Evolutionary conservation across 1,140 invertebrate genomes (phyloP), one percentile per base, ranked within the genome.

Genomic region (Daktulosphaira vitifoliae): DNA sequence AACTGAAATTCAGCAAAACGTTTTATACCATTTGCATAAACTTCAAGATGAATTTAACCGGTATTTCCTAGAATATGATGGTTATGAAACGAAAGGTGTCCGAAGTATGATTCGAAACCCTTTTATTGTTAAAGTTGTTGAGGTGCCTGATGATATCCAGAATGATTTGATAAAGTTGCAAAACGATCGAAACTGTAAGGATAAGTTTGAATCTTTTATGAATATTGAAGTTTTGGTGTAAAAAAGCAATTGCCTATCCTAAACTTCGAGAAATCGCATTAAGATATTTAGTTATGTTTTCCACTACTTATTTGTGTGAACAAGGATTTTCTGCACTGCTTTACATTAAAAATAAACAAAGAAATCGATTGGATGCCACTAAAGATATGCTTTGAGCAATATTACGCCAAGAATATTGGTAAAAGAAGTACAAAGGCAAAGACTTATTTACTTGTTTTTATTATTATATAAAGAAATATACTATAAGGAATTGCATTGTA

Each of bases 151-250:
- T 56, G 29, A 56, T 56, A 56, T 22, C 53, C 29, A 56, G 6
- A 16, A 26, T 33, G 53, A 54, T 39, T 39, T 54, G 22, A 54
- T 56, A 37, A 16, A 56, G 29, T 42, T 56, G 37, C 29, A 56
- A 56, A 56, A 38, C 6, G 53, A 38, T 56, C 33, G 33, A 22
- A 25, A 39, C 52, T 39, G 18, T 42, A 56, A 42, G 39, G 53
- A 39, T 42, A 56, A 25, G 22, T 56, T 56, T 56, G 53, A 56
- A 56, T 56, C 53, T 54, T 3, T 1, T 16, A 39, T 54, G 52
- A 54, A 54, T 38, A 39, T 54, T 29, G 29, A 56, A 56, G 53
- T 56, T 54, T 39, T 54, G 52, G 52, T 54, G 52, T 22, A 54
- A 54, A 39, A 54, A 54, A 54, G 52, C 52, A 11, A 39, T 54